Evolutionary conservation across 2,113 vertebrate species (phyloP), one percentile per base, ranked within the genome.

Genomic region (Eclectus roratus): DNA sequence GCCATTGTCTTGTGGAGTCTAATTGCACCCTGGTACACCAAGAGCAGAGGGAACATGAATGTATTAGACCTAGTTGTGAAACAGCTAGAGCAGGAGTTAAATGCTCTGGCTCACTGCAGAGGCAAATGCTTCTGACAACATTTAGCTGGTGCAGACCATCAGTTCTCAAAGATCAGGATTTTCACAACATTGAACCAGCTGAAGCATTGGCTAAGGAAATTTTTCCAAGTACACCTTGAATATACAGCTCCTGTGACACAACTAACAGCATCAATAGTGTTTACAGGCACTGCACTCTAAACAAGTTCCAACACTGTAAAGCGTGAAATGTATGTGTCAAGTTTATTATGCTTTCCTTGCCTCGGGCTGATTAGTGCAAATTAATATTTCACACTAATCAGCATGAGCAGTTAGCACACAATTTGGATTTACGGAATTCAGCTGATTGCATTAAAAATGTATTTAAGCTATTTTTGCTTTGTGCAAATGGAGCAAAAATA

Each of bases 341-440:
- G 89, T 94, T 97, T 97, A 97, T 97, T 97, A 96, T 97, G 96
- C 94, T 96, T 92, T 66, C 29, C 70, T 94, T 95, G 93, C 92
- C 86, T 96, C 53, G 6, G 79, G 95, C 92, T 97, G 96, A 97
- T 97, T 96, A 97, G 96, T 96, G 96, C 93, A 97, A 97, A 96
- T 97, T 97, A 97, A 97, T 97, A 97, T 97, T 97, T 97, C 96
- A 96, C 96, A 95, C 96, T 96, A 96, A 97, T 97, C 96, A 97
- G 73, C 94, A 93, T 94, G 91, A 97, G 86, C 95, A 94, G 93
- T 97, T 96, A 97, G 78, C 92, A 92, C 96, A 97, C 96, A 94
- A 94, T 96, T 97, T 97, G 96, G 88, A 93, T 97, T 96, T 96
- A 95, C 12, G 86, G 93, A 96, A 96, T 96, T 96, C 80, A 65